These are phyloP conservation scores for Lasius platythorax DNA, from an alignment of 2,888 invertebrate genomes.

Conservation along the genomic window DNA sequence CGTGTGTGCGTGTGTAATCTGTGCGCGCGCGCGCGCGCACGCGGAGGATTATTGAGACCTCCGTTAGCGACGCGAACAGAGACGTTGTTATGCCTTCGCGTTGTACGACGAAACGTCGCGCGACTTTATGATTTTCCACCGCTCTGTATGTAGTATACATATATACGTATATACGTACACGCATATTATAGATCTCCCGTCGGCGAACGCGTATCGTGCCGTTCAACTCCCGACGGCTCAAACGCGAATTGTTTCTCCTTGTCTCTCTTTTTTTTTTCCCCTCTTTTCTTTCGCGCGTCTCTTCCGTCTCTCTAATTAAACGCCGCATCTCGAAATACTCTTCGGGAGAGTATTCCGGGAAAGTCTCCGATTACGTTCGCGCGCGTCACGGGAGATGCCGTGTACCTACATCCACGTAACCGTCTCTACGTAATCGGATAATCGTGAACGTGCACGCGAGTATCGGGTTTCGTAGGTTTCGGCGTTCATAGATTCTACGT, in stretches of 20 bases:
- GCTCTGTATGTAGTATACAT: background rate
- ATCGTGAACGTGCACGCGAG: slow-evolving; percentile 1
- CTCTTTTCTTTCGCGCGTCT: too few species aligned
- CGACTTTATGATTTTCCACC: slow-evolving; percentile 48
- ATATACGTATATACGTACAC: background rate
- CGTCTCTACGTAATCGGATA: slow-evolving; percentile 17
- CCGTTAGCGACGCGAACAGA: slow-evolving; percentile 72
- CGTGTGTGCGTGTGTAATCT: background rate
- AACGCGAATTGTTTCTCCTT: background rate
- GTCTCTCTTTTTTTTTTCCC: too few species aligned
- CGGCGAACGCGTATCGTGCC: slow-evolving; percentile 30
- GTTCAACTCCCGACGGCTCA: slow-evolving; percentile 9
- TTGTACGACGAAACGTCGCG: background rate
- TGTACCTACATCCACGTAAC: background rate
- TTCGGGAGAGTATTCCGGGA: background rate
- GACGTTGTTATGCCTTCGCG: slow-evolving; percentile 21
- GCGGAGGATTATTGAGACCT: slow-evolving; percentile 80
- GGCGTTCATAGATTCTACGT: slow-evolving; percentile 43
- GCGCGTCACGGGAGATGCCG: background rate
- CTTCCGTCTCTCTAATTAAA: background rate
- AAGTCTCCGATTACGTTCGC: slow-evolving; percentile 46
- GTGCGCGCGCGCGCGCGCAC: background rate
- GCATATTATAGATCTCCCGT: background rate
- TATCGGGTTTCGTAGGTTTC: slow-evolving; percentile 60
- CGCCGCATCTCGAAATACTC: background rate